Evolutionary conservation across 2,797 vertebrate genomes (phyloP).

Genomic region (Remorina albescens): DNA sequence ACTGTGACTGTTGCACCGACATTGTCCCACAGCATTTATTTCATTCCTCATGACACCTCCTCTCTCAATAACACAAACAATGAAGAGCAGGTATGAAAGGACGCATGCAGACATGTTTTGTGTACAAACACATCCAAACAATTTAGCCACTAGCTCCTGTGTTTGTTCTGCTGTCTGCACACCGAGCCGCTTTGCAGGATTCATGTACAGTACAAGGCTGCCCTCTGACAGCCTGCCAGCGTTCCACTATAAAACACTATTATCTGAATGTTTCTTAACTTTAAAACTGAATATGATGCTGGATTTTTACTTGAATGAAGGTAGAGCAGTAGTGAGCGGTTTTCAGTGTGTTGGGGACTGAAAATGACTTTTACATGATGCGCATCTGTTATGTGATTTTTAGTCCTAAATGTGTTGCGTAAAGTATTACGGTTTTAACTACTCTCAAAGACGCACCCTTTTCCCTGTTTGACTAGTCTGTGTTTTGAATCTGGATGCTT

Average conservation of each 20-base stretch:
- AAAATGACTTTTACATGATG: constrained; percentile 59
- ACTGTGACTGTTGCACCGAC: constrained; percentile 6
- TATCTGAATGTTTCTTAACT: constrained; percentile 41
- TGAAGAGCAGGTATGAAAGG: constrained; percentile 36
- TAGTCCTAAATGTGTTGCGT: constrained; percentile 48
- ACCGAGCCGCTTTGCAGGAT: constrained; percentile 33
- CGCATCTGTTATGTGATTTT: constrained; percentile 67
- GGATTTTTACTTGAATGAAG: constrained; percentile 40
- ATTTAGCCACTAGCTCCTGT: constrained; percentile 52
- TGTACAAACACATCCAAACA: constrained; percentile 60
- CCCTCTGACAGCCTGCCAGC: constrained; percentile 23
- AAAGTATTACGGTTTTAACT: constrained; percentile 56
- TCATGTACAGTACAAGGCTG: constrained; percentile 40
- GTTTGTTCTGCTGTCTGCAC: constrained; percentile 30
- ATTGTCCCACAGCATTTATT: constrained; percentile 16
- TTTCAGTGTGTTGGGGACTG: constrained; percentile 54
- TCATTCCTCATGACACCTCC: constrained; percentile 21
- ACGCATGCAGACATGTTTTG: constrained; percentile 6
- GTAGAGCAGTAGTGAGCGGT: constrained; percentile 52
- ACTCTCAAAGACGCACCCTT: constrained; percentile 46
- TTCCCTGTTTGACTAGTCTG: constrained; percentile 56
- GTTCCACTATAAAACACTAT: constrained; percentile 60
- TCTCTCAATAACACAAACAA: constrained; percentile 20
- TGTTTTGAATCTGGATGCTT: constrained; percentile 59
- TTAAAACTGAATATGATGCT: constrained; percentile 54